Evolutionary conservation across 2,113 vertebrate genomes (phyloP).

Genomic region (Jacana jacana): DNA sequence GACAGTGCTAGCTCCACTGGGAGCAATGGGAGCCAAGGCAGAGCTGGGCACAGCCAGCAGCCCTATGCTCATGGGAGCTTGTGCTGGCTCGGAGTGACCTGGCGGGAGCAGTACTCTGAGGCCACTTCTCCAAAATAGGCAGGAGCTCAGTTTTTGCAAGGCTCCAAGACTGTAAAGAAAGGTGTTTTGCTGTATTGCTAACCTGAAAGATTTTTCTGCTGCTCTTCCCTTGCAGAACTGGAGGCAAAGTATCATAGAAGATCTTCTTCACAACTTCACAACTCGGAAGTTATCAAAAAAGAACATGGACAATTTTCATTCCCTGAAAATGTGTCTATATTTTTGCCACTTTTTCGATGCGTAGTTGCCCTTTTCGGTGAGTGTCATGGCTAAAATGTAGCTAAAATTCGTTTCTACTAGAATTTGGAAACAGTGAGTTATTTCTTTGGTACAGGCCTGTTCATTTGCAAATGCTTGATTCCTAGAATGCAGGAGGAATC

Average conservation of each 20-base stretch:
- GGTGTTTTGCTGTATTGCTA: not conserved
- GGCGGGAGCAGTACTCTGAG: rapidly evolving
- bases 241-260: not conserved
- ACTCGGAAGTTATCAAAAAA: not conserved
- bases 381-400: not conserved
- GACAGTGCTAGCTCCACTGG: not conserved
- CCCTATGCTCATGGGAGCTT: not conserved
- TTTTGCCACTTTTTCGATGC: not conserved
- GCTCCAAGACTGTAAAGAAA: not conserved
- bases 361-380: not conserved
- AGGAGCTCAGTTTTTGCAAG: not conserved
- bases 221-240: not conserved
- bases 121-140: not conserved
- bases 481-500: not conserved
- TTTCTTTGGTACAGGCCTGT: not conserved
- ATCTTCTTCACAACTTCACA: too few relatives aligned
- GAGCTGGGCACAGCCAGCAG: not conserved
- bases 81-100: not conserved
- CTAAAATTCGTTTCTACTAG: not conserved
- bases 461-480: not conserved
- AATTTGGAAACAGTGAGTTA: not conserved
- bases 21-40: not conserved
- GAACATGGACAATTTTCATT: rapidly evolving
- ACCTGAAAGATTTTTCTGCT: not conserved
- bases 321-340: not conserved